Conservation (phyloP, 2,113 vertebrate species). For the Hydrolagus affinis region DNA sequence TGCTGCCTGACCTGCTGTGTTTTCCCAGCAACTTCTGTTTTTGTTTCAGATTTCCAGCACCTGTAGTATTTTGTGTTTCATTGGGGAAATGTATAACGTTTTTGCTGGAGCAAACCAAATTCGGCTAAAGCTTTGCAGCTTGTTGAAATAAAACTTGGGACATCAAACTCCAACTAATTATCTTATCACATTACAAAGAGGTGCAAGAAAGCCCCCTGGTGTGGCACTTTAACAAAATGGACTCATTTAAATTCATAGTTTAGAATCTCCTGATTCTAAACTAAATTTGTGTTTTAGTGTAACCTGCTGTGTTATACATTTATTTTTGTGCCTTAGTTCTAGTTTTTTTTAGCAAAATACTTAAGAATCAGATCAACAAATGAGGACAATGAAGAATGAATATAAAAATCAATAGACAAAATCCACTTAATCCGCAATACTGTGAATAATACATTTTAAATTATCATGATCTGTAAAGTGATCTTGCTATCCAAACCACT, state of each 20-base stretch:
- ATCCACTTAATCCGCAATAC: constrained; percentile 35
- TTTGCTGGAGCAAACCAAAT: constrained; percentile 38
- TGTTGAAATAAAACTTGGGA: constrained; percentile 42
- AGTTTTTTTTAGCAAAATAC: background rate
- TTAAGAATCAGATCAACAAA: background rate
- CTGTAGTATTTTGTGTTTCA: too few relatives aligned
- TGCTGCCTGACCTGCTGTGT: too few relatives aligned
- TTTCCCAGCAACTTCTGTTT: too few relatives aligned
- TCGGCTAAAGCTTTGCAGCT: constrained; percentile 43
- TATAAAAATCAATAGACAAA: constrained; percentile 35
- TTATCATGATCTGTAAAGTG: constrained; percentile 34
- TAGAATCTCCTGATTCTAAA: constrained; percentile 44
- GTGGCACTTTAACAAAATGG: constrained; percentile 42
- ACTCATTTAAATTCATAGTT: constrained; percentile 49
- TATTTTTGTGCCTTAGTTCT: background rate
- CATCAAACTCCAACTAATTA: constrained; percentile 40
- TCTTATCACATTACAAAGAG: constrained; percentile 19
- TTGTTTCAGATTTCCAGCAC: too few relatives aligned
- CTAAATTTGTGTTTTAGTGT: background rate
- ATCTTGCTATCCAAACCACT: constrained; percentile 33
- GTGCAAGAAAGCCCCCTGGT: constrained; percentile 38
- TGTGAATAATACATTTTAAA: constrained; percentile 34
- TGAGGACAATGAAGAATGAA: background rate
- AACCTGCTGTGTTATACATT: background rate
- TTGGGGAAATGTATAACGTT: background rate